Evolutionary conservation across 2,113 vertebrate genomes (phyloP), one percentile per base, ranked within the genome.

Genomic region (Sprattus sprattus): DNA sequence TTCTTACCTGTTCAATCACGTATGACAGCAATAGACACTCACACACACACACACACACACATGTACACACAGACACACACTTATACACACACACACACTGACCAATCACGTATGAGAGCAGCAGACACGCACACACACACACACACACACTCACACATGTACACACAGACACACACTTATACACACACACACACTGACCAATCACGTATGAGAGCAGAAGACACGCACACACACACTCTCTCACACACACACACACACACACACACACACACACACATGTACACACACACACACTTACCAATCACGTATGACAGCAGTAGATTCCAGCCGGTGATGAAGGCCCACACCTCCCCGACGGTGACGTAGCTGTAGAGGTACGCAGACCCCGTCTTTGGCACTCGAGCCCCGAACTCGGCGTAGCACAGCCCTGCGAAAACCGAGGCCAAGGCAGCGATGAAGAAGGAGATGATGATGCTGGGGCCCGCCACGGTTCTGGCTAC

Each of bases 321-420:
- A 89, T 97, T 97, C 96, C 97, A 97, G 3, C 96, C 96, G 0
- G 96, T 93, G 0, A 96, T 87, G 86, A 97, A 97, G 3, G 96
- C 96, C 93, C 96, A 97, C 85, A 97, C 93, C 91, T 97, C 96
- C 0, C 96, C 96, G 83, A 97, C 93, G 0, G 95, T 95, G 88
- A 97, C 92, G 0, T 97, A 97, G 93, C 95, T 96, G 94, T 97
- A 97, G 60, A 97, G 95, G 85, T 97, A 97, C 11, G 95, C 96
- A 5, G 96, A 97, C 52, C 96, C 96, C 0, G 96, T 96, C 86
- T 96, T 94, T 81, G 96, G 96, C 85, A 97, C 95, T 0, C 95
- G 93, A 54, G 96, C 95, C 28, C 96, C 96, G 0, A 97, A 93
- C 87, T 98, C 96, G 0, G 96, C 96, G 0, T 97, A 97, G 91